A percentile compares a stretch with the other conserved stretches of the same genome.
Evolutionary conservation across 2,113 vertebrate species (phyloP).

Genomic region (Ciconia maguari): DNA sequence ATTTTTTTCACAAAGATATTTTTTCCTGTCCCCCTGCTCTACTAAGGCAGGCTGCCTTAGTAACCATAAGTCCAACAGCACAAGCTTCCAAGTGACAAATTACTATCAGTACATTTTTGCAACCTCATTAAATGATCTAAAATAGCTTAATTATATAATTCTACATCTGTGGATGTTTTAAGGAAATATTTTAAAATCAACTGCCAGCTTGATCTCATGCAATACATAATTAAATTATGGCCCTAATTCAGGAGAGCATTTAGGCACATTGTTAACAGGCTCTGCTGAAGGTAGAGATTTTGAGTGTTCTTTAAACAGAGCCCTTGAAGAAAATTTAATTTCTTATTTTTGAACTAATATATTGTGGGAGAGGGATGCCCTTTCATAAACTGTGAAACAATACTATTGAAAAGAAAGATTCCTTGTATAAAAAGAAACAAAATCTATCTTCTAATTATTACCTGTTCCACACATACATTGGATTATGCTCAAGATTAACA

Average conservation of each 20-base stretch:
- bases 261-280: background rate
- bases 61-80: background rate
- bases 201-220: background rate
- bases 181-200: background rate
- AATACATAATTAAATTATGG: background rate
- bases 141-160: conserved; percentile 27
- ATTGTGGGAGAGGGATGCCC: background rate
- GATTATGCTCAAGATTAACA: background rate
- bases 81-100: background rate
- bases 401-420: background rate
- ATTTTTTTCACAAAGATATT: background rate
- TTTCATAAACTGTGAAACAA: background rate
- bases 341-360: background rate
- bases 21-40: background rate
- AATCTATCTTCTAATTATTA: background rate
- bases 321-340: background rate
- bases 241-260: background rate
- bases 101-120: conserved; percentile 3
- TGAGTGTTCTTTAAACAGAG: background rate
- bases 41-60: background rate
- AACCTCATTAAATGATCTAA: conserved; percentile 21
- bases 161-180: conserved; percentile 20
- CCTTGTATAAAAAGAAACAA: background rate
- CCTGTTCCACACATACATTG: background rate
- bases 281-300: background rate